phyloP scores from a whole-genome alignment of 2,888 invertebrate genomes.

The Drosophila flavopinicola region DNA sequence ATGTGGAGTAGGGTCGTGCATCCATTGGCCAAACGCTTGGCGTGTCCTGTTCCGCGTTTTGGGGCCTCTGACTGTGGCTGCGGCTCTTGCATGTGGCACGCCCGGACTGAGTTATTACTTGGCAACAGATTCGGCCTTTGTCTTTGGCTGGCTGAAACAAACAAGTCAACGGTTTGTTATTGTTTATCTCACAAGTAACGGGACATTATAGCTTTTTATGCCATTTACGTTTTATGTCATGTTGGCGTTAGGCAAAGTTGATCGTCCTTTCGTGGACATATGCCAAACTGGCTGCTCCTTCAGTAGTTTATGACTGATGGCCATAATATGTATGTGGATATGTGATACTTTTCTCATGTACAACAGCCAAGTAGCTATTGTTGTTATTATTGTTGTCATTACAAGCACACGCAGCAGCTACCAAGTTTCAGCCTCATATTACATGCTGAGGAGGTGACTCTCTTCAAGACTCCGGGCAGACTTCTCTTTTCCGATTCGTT shows the following conservation, averaged over 20 bases:
- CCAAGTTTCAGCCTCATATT: constrained; percentile 46
- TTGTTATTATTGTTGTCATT: constrained; percentile 48
- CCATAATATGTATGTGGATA: constrained; percentile 50
- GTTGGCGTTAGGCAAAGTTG: constrained; percentile 52
- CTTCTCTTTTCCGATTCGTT: constrained; percentile 30
- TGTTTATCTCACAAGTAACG: constrained; percentile 72
- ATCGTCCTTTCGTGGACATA: constrained; percentile 40
- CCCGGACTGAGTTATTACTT: constrained; percentile 53
- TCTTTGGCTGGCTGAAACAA: constrained; percentile 50
- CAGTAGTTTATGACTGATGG: constrained; percentile 75
- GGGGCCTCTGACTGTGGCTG: neutral
- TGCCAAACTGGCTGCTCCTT: constrained; percentile 33
- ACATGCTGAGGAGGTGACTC: constrained; percentile 10
- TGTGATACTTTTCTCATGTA: constrained; percentile 48
- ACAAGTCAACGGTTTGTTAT: constrained; percentile 63
- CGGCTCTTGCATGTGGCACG: constrained; percentile 66
- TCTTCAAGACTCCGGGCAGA: neutral
- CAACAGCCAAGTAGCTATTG: constrained; percentile 19
- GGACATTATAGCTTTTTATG: constrained; percentile 77
- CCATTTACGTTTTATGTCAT: constrained; percentile 75
- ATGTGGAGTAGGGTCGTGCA: constrained; percentile 34
- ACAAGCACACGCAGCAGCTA: constrained; percentile 54
- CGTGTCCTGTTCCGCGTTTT: constrained; percentile 39
- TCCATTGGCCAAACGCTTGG: constrained; percentile 47
- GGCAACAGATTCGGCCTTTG: constrained; percentile 45